phyloP scores from a whole-genome alignment of 2,888 invertebrate species.

The Brachypalpus laphriformis region DNA sequence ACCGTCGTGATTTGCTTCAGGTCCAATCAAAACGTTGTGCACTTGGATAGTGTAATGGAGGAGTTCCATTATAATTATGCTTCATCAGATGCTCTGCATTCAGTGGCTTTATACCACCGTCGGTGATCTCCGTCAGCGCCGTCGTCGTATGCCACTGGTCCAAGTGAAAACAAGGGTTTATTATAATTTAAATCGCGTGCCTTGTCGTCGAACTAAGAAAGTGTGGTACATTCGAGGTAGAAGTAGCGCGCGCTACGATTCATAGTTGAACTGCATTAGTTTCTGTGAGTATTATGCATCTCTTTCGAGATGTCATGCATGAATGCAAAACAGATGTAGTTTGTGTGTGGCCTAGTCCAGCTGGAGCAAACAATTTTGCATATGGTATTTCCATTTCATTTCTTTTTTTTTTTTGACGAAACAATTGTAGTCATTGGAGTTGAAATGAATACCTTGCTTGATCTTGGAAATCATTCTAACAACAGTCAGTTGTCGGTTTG shows the following conservation, averaged over 20 bases:
- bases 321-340: constrained; percentile 28
- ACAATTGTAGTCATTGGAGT: neutral
- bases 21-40: constrained; percentile 72
- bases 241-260: constrained; percentile 25
- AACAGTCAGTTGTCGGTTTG: too few species aligned
- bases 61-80: constrained; percentile 73
- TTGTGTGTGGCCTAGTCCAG: constrained; percentile 56
- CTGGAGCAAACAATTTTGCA: neutral
- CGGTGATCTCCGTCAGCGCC: constrained; percentile 44
- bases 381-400: too few species aligned
- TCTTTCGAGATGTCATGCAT: constrained; percentile 48
- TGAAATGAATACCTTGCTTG: neutral
- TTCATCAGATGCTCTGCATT: constrained; percentile 69
- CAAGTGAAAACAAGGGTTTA: constrained; percentile 73
- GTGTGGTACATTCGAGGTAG: constrained; percentile 14
- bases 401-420: too few species aligned
- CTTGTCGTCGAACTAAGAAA: constrained; percentile 54
- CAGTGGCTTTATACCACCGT: constrained; percentile 44
- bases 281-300: constrained; percentile 22
- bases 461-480: too few species aligned
- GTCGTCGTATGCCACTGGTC: constrained; percentile 51
- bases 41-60: constrained; percentile 73
- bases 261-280: constrained; percentile 39
- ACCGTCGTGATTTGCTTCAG: constrained; percentile 72
- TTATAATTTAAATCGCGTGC: constrained; percentile 73